These are phyloP conservation scores for Telmatherina bonti DNA, from an alignment of 2,797 vertebrate species.

Conservation along the genomic window DNA sequence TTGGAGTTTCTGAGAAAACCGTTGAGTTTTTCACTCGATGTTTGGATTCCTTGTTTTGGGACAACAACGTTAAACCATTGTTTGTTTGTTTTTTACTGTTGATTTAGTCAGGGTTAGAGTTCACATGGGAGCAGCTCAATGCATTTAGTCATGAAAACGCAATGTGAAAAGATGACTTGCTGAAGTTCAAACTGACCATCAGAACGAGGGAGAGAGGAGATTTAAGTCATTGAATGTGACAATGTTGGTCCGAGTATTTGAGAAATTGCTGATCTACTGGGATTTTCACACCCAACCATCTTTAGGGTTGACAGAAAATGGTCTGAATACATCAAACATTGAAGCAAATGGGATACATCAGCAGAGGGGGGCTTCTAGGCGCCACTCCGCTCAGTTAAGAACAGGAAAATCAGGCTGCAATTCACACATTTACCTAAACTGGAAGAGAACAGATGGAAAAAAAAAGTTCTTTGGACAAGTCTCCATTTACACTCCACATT, in stretches of 20 bases:
- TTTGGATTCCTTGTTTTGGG: background rate
- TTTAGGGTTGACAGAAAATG: too few relatives aligned
- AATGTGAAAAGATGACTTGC: background rate
- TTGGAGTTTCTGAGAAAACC: background rate
- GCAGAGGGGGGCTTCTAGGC: too few relatives aligned
- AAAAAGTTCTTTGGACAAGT: too few relatives aligned
- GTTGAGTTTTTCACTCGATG: background rate
- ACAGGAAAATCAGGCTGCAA: too few relatives aligned
- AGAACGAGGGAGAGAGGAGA: background rate
- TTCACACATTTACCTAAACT: too few relatives aligned
- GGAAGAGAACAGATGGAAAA: too few relatives aligned
- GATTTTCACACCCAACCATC: too few relatives aligned
- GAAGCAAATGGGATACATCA: background rate
- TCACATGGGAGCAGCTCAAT: background rate
- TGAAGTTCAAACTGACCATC: background rate
- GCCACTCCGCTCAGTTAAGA: too few relatives aligned
- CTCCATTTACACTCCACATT: too few relatives aligned
- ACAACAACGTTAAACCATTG: background rate
- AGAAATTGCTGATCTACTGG: background rate
- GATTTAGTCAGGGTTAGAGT: too few relatives aligned
- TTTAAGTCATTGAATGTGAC: too few relatives aligned
- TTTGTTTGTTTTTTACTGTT: too few relatives aligned
- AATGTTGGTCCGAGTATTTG: background rate
- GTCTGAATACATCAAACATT: background rate
- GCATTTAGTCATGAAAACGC: background rate